phyloP scores from a whole-genome alignment of 2,888 invertebrate species.

The Cephus pulcher region DNA sequence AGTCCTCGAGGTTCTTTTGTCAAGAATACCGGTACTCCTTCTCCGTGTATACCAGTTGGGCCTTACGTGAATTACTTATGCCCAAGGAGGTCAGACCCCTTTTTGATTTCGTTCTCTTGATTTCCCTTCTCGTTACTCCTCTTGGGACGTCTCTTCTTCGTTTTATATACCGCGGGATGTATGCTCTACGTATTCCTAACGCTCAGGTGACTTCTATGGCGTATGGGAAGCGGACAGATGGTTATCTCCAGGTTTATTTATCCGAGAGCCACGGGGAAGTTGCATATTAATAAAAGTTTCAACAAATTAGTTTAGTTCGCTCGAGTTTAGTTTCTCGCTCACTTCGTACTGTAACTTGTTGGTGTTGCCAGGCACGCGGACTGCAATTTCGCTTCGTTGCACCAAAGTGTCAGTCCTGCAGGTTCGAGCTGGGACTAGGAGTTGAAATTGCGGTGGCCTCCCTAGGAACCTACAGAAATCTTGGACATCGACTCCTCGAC shows the following conservation, averaged over 20 bases:
- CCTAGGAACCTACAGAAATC: neutral
- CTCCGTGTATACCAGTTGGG: neutral
- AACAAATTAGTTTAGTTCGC: constrained; percentile 54
- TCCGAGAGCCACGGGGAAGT: constrained; percentile 35
- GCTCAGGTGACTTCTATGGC: neutral
- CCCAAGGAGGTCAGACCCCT: neutral
- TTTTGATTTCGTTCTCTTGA: neutral
- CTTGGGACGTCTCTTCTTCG: neutral
- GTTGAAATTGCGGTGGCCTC: neutral
- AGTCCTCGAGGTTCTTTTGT: neutral
- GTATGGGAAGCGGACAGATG: constrained; percentile 25
- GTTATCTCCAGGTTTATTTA: constrained; percentile 49
- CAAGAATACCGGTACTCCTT: neutral
- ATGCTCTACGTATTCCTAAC: neutral
- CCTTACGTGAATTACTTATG: neutral
- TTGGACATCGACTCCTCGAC: neutral
- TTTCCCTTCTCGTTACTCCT: neutral
- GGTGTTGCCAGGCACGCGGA: constrained; percentile 12
- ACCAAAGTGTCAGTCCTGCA: neutral
- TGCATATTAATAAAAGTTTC: constrained; percentile 57
- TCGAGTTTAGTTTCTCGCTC: constrained; percentile 30
- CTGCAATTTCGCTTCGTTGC: neutral
- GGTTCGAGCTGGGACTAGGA: neutral
- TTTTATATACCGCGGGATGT: neutral
- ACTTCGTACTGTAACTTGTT: constrained; percentile 33